Conservation (phyloP, 2,797 vertebrate species). For the Epinephelus malabaricus region DNA sequence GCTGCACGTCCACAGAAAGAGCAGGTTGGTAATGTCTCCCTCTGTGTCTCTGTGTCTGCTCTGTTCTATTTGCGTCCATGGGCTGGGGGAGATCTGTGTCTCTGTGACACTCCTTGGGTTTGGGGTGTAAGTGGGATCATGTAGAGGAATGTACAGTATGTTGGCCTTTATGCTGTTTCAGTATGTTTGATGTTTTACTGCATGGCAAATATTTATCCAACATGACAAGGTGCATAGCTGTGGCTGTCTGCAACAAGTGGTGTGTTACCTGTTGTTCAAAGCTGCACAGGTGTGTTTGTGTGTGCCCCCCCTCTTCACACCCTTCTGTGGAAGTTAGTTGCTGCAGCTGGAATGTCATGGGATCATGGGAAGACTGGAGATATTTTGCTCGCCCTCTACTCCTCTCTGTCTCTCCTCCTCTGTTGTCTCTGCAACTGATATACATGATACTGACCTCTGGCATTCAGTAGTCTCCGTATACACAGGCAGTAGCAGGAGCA, state of each 20-base stretch:
- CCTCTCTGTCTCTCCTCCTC: conserved; percentile 20
- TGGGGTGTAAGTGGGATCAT: conserved; percentile 17
- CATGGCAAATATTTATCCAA: not conserved
- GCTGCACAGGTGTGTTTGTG: conserved; percentile 34
- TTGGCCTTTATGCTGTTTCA: not conserved
- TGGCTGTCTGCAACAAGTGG: conserved; percentile 8
- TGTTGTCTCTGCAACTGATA: conserved; percentile 55
- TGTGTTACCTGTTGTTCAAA: conserved; percentile 28
- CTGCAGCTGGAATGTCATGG: conserved; percentile 73
- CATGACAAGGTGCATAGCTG: not conserved
- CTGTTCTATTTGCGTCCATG: conserved; percentile 69
- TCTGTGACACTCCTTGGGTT: conserved; percentile 43
- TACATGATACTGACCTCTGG: conserved; percentile 52
- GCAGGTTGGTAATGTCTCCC: conserved; percentile 81
- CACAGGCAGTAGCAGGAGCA: conserved; percentile 2
- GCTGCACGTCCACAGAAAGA: conserved; percentile 64
- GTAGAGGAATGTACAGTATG: not conserved
- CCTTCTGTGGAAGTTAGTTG: conserved; percentile 64
- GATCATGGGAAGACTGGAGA: conserved; percentile 48
- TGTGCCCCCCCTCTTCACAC: conserved; percentile 14
- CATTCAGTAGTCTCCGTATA: conserved; percentile 38
- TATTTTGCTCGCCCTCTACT: conserved; percentile 17
- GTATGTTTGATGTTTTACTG: not conserved
- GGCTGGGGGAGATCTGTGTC: conserved; percentile 21
- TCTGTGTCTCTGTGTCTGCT: conserved; percentile 42